phyloP scores from a whole-genome alignment of 2,888 invertebrate species.

The Chouioia cunea region DNA sequence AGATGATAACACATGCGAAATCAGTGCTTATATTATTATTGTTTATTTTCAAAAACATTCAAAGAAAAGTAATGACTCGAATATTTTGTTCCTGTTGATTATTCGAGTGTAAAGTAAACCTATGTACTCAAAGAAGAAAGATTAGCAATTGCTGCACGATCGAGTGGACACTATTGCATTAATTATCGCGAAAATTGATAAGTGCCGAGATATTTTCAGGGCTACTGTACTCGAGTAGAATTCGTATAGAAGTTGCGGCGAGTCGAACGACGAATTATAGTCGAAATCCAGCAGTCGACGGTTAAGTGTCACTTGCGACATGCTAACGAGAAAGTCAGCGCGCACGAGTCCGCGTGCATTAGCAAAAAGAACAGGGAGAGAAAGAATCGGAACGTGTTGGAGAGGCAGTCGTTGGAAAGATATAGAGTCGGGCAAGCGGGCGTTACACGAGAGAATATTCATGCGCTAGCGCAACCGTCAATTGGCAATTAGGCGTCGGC shows the following conservation, averaged over 20 bases:
- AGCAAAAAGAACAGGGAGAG: background rate
- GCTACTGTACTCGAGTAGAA: too few relatives aligned
- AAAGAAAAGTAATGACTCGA: too few relatives aligned
- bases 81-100: too few relatives aligned
- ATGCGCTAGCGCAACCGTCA: constrained; percentile 64
- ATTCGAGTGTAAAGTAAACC: background rate
- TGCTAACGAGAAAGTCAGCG: background rate
- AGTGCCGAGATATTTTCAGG: too few relatives aligned
- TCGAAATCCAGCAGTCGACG: background rate
- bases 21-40: too few relatives aligned
- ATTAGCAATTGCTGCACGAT: too few relatives aligned
- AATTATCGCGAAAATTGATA: too few relatives aligned
- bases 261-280: background rate
- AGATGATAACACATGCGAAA: too few relatives aligned
- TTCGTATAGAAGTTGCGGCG: too few relatives aligned
- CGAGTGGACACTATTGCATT: too few relatives aligned
- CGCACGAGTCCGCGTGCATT: background rate
- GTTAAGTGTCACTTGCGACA: background rate
- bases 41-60: too few relatives aligned
- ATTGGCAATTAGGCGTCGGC: constrained; percentile 66
- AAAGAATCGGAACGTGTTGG: background rate
- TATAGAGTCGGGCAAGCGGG: background rate
- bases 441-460: constrained; percentile 41
- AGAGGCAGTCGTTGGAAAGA: background rate
- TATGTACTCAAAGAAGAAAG: too few relatives aligned